Base-by-base conservation (phyloP, 2,113 vertebrate species). In the Triplophysa rosa region DNA sequence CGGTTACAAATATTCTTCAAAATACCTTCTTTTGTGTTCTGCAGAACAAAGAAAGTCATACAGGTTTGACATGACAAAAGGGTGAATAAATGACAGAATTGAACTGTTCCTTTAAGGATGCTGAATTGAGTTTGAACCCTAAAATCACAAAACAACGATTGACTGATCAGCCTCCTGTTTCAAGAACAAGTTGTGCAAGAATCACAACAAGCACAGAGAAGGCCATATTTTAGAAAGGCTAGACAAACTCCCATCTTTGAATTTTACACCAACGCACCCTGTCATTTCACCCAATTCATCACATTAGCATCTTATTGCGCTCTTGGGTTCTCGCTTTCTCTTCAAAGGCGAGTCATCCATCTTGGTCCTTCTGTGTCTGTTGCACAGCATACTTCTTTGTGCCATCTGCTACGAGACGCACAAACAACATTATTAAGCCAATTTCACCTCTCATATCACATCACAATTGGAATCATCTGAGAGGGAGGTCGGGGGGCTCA, bases 401-500 rank as follows among this genome's bases (percentile, higher is more conserved):
- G 73, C 42, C 11, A 52, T 76, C 24, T 13, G 16, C 8, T 17
- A n/a, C n/a, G 8, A 58, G 54, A 58, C 2, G 12, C 42, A 33
- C 73, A 76, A 76, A 76, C 61, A 65, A 37, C 47, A 76, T 76
- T 76, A 76, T 76, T 24, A 65, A 76, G 26, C 23, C 73, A 76
- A 65, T 76, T 65, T 65, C 62, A 11, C 42, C 58, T 62, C 56
- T 74, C 71, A 74, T 58, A n/a, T 74, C 23, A 62, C 37, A 33
- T 76, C 45, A 37, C 24, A n/a, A 76, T 11, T 23, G 61, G 62
- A 75, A 21, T 65, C 45, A 65, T 76, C 62, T 13, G 5, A 6
- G 5, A 6, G 49, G 16, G 4, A 14, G 47, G 47, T 49, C 13
- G 12, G 14, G 49, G 49, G 16, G 16, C 13, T 52, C 49, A 52